phyloP scores from a whole-genome alignment of 2,888 invertebrate genomes.

The Schrankia costaestrigalis region DNA sequence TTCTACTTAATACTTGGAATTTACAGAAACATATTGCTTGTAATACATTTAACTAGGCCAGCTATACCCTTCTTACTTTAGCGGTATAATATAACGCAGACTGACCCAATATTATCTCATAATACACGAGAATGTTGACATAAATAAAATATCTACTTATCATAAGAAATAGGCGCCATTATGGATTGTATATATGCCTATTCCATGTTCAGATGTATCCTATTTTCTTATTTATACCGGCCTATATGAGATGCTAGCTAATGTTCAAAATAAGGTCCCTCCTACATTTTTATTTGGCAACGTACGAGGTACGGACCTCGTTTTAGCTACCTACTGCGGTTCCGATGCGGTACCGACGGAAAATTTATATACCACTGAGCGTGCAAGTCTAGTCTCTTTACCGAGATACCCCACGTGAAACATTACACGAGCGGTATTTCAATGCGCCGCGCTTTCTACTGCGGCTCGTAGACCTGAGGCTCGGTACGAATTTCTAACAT shows the following conservation, averaged over 20 bases:
- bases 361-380: conserved; percentile 75
- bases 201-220: conserved; percentile 16
- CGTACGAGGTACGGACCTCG: conserved; percentile 57
- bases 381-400: conserved; percentile 62
- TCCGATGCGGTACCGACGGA: conserved; percentile 71
- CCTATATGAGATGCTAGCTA: conserved; percentile 23
- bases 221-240: conserved; percentile 22
- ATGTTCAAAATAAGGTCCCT: conserved; percentile 41
- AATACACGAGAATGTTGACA: conserved; percentile 15
- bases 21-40: too few species aligned
- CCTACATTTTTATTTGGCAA: conserved; percentile 64
- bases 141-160: conserved; percentile 26
- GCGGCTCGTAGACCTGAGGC: conserved; percentile 38
- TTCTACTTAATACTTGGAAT: conserved; percentile 7
- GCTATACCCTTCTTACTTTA: too few species aligned
- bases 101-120: conserved; percentile 14
- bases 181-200: conserved; percentile 21
- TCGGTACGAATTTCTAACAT: conserved; percentile 22
- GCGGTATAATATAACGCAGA: too few species aligned
- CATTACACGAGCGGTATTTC: conserved; percentile 46
- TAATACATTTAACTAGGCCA: too few species aligned
- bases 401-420: conserved; percentile 48
- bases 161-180: conserved; percentile 29
- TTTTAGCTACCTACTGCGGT: conserved; percentile 71
- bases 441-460: conserved; percentile 49